These are phyloP conservation scores for Drosophila macrospina DNA, from an alignment of 2,888 invertebrate genomes.

Conservation along the genomic window DNA sequence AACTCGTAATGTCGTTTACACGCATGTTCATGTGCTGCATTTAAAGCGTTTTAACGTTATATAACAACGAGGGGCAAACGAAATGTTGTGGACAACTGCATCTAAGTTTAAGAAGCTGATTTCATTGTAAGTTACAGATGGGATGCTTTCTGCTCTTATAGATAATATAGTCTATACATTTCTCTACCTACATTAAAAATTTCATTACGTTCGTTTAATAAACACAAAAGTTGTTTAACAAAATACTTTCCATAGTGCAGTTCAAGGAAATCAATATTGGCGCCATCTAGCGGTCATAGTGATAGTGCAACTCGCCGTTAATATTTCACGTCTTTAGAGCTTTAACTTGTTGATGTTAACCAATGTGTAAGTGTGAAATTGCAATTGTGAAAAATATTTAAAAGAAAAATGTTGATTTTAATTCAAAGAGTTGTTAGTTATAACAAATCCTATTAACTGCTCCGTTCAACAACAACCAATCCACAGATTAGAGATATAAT, in stretches of 20 bases:
- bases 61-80: conserved; percentile 30
- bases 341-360: neutral
- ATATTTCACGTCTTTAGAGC: neutral
- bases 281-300: too few species aligned
- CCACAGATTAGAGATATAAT: neutral
- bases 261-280: too few species aligned
- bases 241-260: neutral
- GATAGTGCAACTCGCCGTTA: neutral
- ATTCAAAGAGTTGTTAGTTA: neutral
- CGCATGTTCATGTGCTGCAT: conserved; percentile 55
- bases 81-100: neutral
- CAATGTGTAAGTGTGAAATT: neutral
- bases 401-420: neutral
- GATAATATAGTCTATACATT: too few species aligned
- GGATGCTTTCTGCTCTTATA: too few species aligned
- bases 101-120: too few species aligned
- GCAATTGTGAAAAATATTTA: too few species aligned
- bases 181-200: too few species aligned
- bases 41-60: conserved; percentile 42
- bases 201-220: neutral
- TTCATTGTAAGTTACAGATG: too few species aligned
- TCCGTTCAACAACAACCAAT: neutral
- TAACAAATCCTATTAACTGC: neutral
- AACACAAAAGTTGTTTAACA: neutral
- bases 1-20: conserved; percentile 51